Evolutionary conservation across 2,113 vertebrate genomes (phyloP).

Genomic region (Hypomesus transpacificus): DNA sequence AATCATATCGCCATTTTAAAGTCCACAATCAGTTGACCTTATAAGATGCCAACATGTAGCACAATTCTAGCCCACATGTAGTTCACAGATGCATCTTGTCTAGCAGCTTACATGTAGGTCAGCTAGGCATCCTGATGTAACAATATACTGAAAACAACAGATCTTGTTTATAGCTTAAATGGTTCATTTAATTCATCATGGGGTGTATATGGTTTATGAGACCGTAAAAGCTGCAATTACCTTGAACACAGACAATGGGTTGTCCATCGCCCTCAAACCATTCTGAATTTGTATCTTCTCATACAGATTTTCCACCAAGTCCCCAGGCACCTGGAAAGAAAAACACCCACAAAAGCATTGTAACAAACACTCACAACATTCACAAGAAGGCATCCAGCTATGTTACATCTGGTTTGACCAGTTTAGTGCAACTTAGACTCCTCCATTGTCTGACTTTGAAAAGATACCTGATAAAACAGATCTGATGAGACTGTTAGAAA

Average conservation of each 20-base stretch:
- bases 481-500: too few species aligned
- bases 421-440: constrained; percentile 21
- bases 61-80: neutral
- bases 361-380: constrained; percentile 35
- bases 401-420: constrained; percentile 48
- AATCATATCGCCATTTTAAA: neutral
- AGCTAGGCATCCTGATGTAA: neutral
- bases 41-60: neutral
- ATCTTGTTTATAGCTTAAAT: neutral
- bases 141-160: neutral
- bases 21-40: neutral
- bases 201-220: neutral
- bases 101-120: constrained; percentile 18
- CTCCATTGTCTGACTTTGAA: too few species aligned
- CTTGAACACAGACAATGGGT: constrained; percentile 69
- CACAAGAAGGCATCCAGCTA: constrained; percentile 53
- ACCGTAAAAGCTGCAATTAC: constrained; percentile 41
- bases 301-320: constrained; percentile 59
- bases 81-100: neutral
- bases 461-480: too few species aligned
- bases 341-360: constrained; percentile 25
- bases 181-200: neutral
- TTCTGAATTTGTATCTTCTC: constrained; percentile 47
- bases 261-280: constrained; percentile 23
- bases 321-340: constrained; percentile 58